Percentiles rank a stretch among this genome's conserved stretches.
Conservation (phyloP, 2,797 vertebrate species). For the Adelosebastes latens region DNA sequence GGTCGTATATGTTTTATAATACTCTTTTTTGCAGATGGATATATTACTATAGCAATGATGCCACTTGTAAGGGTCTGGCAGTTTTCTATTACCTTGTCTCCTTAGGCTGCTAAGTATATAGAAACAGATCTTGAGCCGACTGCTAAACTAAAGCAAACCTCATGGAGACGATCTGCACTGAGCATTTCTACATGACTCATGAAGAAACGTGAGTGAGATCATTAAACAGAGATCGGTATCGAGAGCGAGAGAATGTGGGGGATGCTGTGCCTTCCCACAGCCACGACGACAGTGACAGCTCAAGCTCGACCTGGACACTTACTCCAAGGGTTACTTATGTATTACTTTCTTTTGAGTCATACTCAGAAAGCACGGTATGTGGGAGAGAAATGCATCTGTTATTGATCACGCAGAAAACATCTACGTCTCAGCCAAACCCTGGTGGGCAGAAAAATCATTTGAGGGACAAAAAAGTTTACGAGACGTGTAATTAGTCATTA, state of each 20-base stretch:
- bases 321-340: slow-evolving; percentile 30
- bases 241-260: slow-evolving; percentile 3
- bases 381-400: slow-evolving; percentile 58
- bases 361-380: slow-evolving; percentile 22
- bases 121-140: background rate
- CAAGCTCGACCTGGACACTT: slow-evolving; percentile 36
- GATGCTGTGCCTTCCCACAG: slow-evolving; percentile 31
- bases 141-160: slow-evolving; percentile 1
- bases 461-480: background rate
- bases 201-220: slow-evolving; percentile 21
- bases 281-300: slow-evolving; percentile 28
- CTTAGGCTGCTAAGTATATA: background rate
- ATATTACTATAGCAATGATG: background rate
- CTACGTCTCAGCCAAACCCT: background rate
- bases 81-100: slow-evolving; percentile 1
- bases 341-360: slow-evolving; percentile 54
- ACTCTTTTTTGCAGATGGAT: background rate
- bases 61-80: background rate
- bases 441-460: background rate
- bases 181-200: slow-evolving; percentile 29
- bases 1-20: background rate
- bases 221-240: slow-evolving; percentile 18
- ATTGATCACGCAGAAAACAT: slow-evolving; percentile 40
- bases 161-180: background rate
- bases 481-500: background rate